Base-by-base conservation (phyloP, 1,140 invertebrate genomes). In the Megalopta genalis region DNA sequence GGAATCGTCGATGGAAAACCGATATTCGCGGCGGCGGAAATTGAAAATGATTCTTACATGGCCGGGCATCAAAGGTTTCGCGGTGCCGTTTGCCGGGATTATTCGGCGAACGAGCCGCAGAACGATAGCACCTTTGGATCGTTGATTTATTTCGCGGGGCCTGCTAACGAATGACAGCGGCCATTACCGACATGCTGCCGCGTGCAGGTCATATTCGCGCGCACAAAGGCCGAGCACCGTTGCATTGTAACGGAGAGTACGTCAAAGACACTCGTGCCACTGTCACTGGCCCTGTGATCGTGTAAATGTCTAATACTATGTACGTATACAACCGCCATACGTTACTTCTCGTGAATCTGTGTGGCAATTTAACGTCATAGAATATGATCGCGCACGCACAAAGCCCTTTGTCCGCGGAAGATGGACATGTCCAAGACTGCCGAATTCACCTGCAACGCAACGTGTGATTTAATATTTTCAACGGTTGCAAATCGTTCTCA, bases 261-360 rank as follows among this genome's bases (percentile, higher is more conserved):
- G 82, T 84, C 86, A 87, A 87, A 87, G 86, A 86, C 86, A 86
- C 75, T 77, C 83, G 80, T 65, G 57, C 70, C 49, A 75, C 82
- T 81, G 86, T 84, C 86, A 82, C 63, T 72, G 18, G 46, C 67
- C 63, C 85, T 81, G 74, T 76, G 73, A 81, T 69, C 70, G 77
- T 81, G 81, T 81, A 81, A 84, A 84, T 76, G 85, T 86, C 85
- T 84, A 77, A 86, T 81, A 46, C 32, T 76, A 59, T 60, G 52
- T 82, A 70, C 59, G 59, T 57, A 77, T 25, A 76, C 79, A 65
- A 64, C 68, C 76, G 54, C 59, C 77, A 54, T 57, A 42, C 67
- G 42, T 70, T 59, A 64, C 66, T 77, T 81, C 75, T 46, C 59
- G 39, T 59, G 46, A 52, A 70, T 80, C 54, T 54, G 39, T 23